Conservation (phyloP, 2,888 invertebrate genomes). For the Cheilosia vulpina region DNA sequence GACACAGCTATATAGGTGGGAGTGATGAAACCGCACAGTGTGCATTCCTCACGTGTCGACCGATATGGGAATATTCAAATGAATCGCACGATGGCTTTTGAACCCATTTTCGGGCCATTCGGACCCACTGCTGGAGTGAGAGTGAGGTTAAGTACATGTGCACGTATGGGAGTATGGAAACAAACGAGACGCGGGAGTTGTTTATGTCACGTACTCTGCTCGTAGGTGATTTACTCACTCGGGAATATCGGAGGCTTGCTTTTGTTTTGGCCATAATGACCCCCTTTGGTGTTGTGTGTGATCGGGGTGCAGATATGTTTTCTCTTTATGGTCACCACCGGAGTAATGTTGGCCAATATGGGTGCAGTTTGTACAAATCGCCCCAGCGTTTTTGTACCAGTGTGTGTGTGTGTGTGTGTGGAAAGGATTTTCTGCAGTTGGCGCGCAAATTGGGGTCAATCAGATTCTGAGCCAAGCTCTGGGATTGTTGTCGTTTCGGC, state of each 20-base stretch:
- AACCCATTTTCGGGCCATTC: slow-evolving; percentile 64
- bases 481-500: slow-evolving; percentile 36
- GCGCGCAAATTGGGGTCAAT: slow-evolving; percentile 63
- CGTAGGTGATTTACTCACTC: slow-evolving; percentile 73
- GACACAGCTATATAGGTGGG: slow-evolving; percentile 2
- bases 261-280: slow-evolving; percentile 72
- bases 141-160: slow-evolving; percentile 72
- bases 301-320: slow-evolving; percentile 64
- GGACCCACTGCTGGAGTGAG: slow-evolving; percentile 46
- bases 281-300: slow-evolving; percentile 67
- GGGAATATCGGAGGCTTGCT: slow-evolving; percentile 62
- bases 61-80: slow-evolving; percentile 70
- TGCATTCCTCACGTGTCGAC: slow-evolving; percentile 42
- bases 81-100: slow-evolving; percentile 69
- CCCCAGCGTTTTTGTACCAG: neutral
- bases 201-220: slow-evolving; percentile 73
- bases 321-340: slow-evolving; percentile 69
- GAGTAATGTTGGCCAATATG: slow-evolving; percentile 67
- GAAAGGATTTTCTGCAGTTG: slow-evolving; percentile 55
- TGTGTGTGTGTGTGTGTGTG: slow-evolving; percentile 20
- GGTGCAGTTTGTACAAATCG: slow-evolving; percentile 72
- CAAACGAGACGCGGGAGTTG: slow-evolving; percentile 60
- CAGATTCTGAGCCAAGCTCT: slow-evolving; percentile 51
- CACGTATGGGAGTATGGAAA: slow-evolving; percentile 52
- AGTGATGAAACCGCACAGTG: slow-evolving; percentile 52